phyloP scores from a whole-genome alignment of 2,113 vertebrate species.

The Psephotus haematonotus region DNA sequence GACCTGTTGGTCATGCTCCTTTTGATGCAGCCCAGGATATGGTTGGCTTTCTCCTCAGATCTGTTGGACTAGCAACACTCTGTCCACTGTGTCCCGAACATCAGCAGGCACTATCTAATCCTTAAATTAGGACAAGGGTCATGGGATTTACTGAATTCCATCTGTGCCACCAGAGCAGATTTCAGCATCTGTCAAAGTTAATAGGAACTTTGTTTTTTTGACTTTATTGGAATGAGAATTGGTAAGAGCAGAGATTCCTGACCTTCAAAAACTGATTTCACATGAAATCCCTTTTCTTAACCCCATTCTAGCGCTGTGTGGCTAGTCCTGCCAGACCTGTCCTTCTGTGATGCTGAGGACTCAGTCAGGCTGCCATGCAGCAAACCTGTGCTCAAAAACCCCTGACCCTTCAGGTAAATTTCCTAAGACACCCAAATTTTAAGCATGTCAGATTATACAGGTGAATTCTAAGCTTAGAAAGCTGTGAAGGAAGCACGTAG shows the following conservation, averaged over 20 bases:
- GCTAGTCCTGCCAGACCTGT: not conserved
- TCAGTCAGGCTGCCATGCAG: not conserved
- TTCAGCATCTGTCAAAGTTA: not conserved
- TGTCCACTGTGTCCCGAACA: not conserved
- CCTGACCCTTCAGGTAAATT: not conserved
- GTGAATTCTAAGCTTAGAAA: not conserved
- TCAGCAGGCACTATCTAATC: not conserved
- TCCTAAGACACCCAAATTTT: not conserved
- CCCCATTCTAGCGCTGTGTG: not conserved
- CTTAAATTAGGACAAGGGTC: not conserved
- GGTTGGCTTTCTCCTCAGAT: not conserved
- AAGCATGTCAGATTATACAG: rapidly evolving
- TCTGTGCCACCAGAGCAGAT: not conserved
- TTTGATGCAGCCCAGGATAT: not conserved
- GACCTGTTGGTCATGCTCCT: not conserved
- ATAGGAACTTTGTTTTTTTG: not conserved
- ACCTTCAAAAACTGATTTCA: not conserved
- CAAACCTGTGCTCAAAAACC: not conserved
- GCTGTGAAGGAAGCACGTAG: not conserved
- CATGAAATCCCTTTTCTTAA: not conserved
- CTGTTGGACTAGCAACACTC: not conserved
- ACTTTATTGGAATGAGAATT: not conserved
- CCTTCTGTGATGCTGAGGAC: not conserved
- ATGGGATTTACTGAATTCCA: not conserved
- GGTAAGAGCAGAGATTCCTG: not conserved